A percentile compares a stretch with the other conserved stretches of the same genome.
phyloP scores from a whole-genome alignment of 2,888 invertebrate genomes.

The Dolichopus griseipennis region DNA sequence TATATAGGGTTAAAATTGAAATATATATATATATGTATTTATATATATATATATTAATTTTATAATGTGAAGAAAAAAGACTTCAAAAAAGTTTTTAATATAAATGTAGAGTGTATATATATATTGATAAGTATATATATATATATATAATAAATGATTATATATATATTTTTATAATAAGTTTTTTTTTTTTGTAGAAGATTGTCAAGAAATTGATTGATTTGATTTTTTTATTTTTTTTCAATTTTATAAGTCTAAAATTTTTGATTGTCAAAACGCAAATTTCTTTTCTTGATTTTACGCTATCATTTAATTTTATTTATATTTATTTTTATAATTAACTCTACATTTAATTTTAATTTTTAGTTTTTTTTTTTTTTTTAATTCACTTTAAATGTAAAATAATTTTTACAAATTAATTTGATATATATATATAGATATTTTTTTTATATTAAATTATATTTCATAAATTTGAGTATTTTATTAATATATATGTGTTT shows the following conservation, averaged over 20 bases:
- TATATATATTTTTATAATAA: constrained; percentile 19
- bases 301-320: neutral
- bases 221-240: neutral
- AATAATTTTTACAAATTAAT: too few relatives aligned
- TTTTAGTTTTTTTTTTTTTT: too few relatives aligned
- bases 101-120: constrained; percentile 15
- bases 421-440: constrained; percentile 15
- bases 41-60: neutral
- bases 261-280: constrained; percentile 45
- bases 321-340: neutral
- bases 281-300: constrained; percentile 33
- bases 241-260: constrained; percentile 16
- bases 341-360: too few relatives aligned
- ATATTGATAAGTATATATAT: constrained; percentile 16
- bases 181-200: constrained; percentile 13
- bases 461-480: constrained; percentile 14
- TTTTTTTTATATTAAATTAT: constrained; percentile 15
- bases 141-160: constrained; percentile 14
- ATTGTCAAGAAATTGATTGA: constrained; percentile 18
- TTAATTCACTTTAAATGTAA: too few relatives aligned
- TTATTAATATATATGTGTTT: too few relatives aligned
- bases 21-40: neutral
- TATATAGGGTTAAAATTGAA: neutral
- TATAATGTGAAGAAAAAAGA: neutral
- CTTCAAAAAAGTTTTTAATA: neutral